A percentile compares a stretch with the other conserved stretches of the same genome.
Conservation (phyloP, 2,113 vertebrate genomes). For the Sapajus apella region DNA sequence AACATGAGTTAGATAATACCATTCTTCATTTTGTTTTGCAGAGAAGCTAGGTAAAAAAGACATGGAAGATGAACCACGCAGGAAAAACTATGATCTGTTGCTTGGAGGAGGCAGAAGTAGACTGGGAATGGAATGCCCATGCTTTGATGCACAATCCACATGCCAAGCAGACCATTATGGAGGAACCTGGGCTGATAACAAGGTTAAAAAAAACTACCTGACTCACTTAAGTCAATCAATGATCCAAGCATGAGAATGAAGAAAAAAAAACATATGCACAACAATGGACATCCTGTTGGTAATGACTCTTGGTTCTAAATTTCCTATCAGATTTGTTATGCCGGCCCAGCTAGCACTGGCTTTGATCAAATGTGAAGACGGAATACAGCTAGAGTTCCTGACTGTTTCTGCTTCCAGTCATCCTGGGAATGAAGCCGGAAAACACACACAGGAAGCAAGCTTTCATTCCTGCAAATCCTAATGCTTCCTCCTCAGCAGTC, state of each 20-base stretch:
- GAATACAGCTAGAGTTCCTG: not conserved
- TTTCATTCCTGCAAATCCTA: not conserved
- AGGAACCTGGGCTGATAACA: not conserved
- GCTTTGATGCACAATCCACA: accelerated
- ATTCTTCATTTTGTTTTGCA: not conserved
- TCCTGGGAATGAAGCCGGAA: not conserved
- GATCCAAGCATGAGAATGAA: not conserved
- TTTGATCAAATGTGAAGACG: not conserved
- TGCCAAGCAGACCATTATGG: not conserved
- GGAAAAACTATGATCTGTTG: not conserved
- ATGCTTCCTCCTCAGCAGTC: not conserved
- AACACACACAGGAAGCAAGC: not conserved
- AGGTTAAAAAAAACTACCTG: not conserved
- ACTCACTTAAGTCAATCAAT: no score
- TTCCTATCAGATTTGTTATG: not conserved
- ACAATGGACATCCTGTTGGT: not conserved
- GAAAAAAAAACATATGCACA: not conserved
- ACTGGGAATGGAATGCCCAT: accelerated
- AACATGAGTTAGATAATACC: not conserved
- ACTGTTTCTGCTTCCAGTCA: not conserved
- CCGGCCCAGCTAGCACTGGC: not conserved
- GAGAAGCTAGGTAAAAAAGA: not conserved
- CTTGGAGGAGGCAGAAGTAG: not conserved
- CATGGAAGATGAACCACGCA: accelerated
- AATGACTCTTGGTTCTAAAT: no score